phyloP scores from a whole-genome alignment of 2,113 vertebrate species.

The Anarhynchus alexandrinus region DNA sequence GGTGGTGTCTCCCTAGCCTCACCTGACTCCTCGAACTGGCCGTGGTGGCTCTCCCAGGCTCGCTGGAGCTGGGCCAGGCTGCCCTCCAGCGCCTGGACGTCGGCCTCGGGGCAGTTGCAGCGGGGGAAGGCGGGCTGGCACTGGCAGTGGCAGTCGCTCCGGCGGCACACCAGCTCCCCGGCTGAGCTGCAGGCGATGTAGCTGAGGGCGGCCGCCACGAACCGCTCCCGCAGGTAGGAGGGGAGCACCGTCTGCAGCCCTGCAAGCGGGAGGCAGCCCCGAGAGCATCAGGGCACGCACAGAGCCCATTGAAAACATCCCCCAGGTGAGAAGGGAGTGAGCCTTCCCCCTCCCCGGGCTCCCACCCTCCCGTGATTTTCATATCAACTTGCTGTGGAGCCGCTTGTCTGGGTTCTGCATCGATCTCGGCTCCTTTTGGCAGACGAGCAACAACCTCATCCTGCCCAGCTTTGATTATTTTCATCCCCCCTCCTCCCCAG shows the following conservation, averaged over 20 bases:
- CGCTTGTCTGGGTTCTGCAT: constrained; percentile 40
- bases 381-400: constrained; percentile 32
- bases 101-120: constrained; percentile 92
- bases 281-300: fast-evolving
- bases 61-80: constrained; percentile 86
- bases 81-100: constrained; percentile 91
- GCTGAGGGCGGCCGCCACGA: constrained; percentile 93
- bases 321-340: fast-evolving
- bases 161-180: constrained; percentile 88
- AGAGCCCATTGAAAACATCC: fast-evolving
- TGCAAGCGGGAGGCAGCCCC: constrained; percentile 15
- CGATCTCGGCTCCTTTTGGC: constrained; percentile 30
- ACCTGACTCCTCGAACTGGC: constrained; percentile 95
- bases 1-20: neutral
- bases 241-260: constrained; percentile 94
- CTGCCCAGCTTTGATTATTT: constrained; percentile 34
- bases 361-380: neutral
- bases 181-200: constrained; percentile 94
- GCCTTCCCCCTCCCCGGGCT: neutral
- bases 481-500: neutral
- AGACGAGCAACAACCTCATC: constrained; percentile 26
- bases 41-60: constrained; percentile 82
- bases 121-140: constrained; percentile 86
- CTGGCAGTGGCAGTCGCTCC: constrained; percentile 92
- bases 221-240: constrained; percentile 86